These are phyloP conservation scores for Tylochromis polylepis DNA, from an alignment of 2,113 vertebrate species.

Conservation along the genomic window DNA sequence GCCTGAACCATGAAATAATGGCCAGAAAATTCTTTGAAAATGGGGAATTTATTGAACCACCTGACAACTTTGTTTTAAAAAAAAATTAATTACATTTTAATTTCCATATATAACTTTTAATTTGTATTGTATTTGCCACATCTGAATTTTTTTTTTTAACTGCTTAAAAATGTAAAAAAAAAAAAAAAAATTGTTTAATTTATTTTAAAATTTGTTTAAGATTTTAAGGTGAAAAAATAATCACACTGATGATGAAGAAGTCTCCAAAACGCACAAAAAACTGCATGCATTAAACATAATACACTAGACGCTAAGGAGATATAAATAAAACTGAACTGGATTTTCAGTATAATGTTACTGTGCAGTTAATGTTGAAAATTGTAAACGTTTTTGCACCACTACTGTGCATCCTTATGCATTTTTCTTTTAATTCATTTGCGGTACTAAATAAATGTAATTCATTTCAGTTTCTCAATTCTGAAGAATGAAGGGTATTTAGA, in stretches of 20 bases:
- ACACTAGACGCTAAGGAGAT: neutral
- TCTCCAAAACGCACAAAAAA: neutral
- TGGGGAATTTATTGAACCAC: neutral
- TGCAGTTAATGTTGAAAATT: neutral
- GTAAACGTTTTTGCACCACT: neutral
- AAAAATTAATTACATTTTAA: neutral
- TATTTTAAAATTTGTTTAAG: neutral
- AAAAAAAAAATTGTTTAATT: neutral
- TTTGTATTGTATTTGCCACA: neutral
- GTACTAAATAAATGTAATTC: neutral
- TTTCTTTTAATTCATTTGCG: neutral
- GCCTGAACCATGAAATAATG: neutral
- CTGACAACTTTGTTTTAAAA: neutral
- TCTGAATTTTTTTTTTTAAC: neutral
- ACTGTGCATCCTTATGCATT: neutral
- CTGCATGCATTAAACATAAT: no score
- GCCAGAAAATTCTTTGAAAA: neutral
- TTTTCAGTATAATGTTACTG: neutral
- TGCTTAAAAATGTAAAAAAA: neutral
- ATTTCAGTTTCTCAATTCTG: neutral
- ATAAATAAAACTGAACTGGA: neutral
- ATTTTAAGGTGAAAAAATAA: neutral
- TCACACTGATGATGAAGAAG: neutral
- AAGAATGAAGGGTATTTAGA: constrained; percentile 20
- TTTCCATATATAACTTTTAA: neutral